These are phyloP conservation scores for Drosophila nasuta DNA, from an alignment of 1,140 invertebrate species.

Conservation along the genomic window DNA sequence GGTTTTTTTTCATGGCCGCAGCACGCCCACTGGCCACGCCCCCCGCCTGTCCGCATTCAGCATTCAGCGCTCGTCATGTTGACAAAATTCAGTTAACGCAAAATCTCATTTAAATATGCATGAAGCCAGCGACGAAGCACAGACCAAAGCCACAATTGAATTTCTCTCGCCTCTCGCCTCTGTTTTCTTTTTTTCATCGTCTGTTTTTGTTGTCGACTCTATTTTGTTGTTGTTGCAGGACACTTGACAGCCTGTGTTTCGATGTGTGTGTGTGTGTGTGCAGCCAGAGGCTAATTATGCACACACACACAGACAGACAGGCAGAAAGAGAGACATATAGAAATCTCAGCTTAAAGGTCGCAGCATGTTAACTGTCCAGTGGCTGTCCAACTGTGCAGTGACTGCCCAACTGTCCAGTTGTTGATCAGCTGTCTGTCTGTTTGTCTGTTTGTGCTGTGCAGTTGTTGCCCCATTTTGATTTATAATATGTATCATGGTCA, in stretches of 20 bases:
- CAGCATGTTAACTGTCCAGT: slow-evolving; percentile 66
- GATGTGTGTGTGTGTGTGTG: slow-evolving; percentile 1
- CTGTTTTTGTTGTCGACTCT: not conserved
- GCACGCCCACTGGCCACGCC: slow-evolving; percentile 50
- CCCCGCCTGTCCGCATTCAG: not conserved
- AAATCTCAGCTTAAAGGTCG: slow-evolving; percentile 71
- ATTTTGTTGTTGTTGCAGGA: slow-evolving; percentile 31
- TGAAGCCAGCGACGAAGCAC: slow-evolving; percentile 61
- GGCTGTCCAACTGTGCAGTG: too few species aligned
- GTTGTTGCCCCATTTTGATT: slow-evolving; percentile 63
- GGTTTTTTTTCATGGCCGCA: slow-evolving; percentile 33
- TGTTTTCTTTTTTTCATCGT: slow-evolving; percentile 3
- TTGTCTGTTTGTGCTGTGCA: slow-evolving; percentile 1
- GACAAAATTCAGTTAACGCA: slow-evolving; percentile 81
- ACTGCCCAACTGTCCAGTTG: slow-evolving; percentile 47
- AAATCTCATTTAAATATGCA: slow-evolving; percentile 82
- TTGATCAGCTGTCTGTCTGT: slow-evolving; percentile 23
- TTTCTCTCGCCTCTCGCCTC: slow-evolving; percentile 23
- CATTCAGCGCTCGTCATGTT: slow-evolving; percentile 42
- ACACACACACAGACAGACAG: slow-evolving; percentile 40
- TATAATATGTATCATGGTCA: slow-evolving; percentile 77
- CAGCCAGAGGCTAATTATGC: slow-evolving; percentile 66
- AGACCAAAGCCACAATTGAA: slow-evolving; percentile 51
- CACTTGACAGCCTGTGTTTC: slow-evolving; percentile 5
- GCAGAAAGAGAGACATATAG: slow-evolving; percentile 35